Conservation (phyloP, 2,888 invertebrate genomes). For the Oconnorella tubifera region DNA sequence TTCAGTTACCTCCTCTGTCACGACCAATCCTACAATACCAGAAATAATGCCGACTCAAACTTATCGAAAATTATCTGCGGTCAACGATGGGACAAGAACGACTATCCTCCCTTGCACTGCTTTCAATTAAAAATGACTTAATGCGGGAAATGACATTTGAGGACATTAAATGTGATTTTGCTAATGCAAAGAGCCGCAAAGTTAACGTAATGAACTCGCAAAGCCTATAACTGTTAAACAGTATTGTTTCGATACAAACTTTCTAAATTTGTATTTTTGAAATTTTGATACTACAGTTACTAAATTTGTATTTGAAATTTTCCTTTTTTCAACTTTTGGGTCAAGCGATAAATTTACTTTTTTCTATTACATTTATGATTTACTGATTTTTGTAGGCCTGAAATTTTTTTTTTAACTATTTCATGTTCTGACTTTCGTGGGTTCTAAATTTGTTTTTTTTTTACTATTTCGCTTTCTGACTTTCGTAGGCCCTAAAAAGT, state of each 20-base stretch:
- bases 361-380: too few species aligned
- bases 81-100: slow-evolving; percentile 15
- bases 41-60: slow-evolving; percentile 15
- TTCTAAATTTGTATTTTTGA: background rate
- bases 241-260: too few species aligned
- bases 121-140: slow-evolving; percentile 10
- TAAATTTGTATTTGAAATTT: background rate
- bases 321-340: background rate
- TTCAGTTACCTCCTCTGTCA: too few species aligned
- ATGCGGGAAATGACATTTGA: slow-evolving; percentile 16
- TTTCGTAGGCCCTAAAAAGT: too few species aligned
- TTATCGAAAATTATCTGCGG: slow-evolving; percentile 14
- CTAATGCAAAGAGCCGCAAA: slow-evolving; percentile 1
- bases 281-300: background rate
- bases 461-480: too few species aligned
- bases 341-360: background rate
- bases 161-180: background rate
- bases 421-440: background rate
- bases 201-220: background rate
- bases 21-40: slow-evolving; percentile 12
- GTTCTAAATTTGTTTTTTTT: too few species aligned
- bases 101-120: slow-evolving; percentile 2
- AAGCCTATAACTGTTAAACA: too few species aligned
- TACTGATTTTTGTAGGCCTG: too few species aligned
- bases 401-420: too few species aligned